Percentiles rank a stretch among this genome's conserved stretches.
These are phyloP conservation scores for Horisme vitalbata DNA, from an alignment of 2,888 invertebrate genomes.

Conservation along the genomic window DNA sequence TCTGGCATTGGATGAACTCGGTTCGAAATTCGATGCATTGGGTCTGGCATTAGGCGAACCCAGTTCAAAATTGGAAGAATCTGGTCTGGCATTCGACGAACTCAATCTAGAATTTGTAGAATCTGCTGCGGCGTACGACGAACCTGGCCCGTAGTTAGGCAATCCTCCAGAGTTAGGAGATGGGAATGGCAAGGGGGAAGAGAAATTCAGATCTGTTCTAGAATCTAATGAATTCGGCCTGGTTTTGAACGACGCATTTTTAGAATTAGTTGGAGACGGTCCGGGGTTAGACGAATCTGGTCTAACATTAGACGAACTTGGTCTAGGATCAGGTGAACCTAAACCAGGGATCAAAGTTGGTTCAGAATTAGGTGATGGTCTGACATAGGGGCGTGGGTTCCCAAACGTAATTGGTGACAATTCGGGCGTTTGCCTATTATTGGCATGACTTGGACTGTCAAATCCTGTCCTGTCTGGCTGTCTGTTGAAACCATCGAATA, in stretches of 20 bases:
- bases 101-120: background rate
- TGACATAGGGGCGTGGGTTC: constrained; percentile 1
- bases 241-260: background rate
- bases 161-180: too few species aligned
- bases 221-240: background rate
- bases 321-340: background rate
- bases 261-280: constrained; percentile 3
- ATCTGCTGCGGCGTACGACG: too few species aligned
- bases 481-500: constrained; percentile 18
- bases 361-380: background rate
- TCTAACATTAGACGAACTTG: background rate
- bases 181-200: too few species aligned
- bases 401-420: constrained; percentile 4
- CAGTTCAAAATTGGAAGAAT: background rate
- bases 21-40: background rate
- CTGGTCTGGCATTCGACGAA: background rate
- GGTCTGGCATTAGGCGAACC: constrained; percentile 6
- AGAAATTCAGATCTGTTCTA: too few species aligned
- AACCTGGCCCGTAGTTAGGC: too few species aligned
- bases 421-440: background rate
- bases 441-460: background rate
- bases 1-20: background rate
- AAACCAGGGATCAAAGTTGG: background rate
- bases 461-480: background rate
- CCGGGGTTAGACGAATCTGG: background rate